phyloP scores from a whole-genome alignment of 2,888 invertebrate species.

The Nomada goodeniana region DNA sequence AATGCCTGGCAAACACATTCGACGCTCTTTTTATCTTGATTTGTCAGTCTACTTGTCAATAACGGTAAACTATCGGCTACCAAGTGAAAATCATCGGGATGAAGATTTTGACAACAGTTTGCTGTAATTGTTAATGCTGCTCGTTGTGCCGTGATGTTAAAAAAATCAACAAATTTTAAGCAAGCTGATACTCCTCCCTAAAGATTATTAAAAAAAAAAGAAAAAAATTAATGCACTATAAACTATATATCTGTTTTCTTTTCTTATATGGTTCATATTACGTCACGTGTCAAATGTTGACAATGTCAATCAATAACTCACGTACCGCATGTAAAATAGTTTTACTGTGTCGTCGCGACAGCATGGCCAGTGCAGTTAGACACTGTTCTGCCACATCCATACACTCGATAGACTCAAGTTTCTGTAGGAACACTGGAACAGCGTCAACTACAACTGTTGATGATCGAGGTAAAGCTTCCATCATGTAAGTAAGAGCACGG shows the following conservation, averaged over 20 bases:
- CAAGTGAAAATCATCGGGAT: slow-evolving; percentile 96
- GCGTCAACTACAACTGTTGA: slow-evolving; percentile 98
- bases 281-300: neutral
- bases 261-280: neutral
- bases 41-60: slow-evolving; percentile 91
- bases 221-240: neutral
- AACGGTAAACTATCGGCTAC: slow-evolving; percentile 95
- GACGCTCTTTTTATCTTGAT: slow-evolving; percentile 98
- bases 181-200: slow-evolving; percentile 98
- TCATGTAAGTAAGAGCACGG: slow-evolving; percentile 99
- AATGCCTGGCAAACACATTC: slow-evolving; percentile 99
- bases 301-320: slow-evolving; percentile 20
- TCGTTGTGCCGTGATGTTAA: slow-evolving; percentile 98
- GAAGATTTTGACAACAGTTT: slow-evolving; percentile 98
- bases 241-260: no score
- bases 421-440: slow-evolving; percentile 98
- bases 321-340: slow-evolving; percentile 96
- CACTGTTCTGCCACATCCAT: slow-evolving; percentile 99
- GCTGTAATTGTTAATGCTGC: slow-evolving; percentile 98
- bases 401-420: slow-evolving; percentile 98
- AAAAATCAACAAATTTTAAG: slow-evolving; percentile 98
- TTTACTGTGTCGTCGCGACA: slow-evolving; percentile 98
- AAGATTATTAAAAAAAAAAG: neutral
- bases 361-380: slow-evolving; percentile 97
- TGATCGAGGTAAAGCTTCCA: slow-evolving; percentile 98